phyloP scores from a whole-genome alignment of 2,797 vertebrate species.

The Acomys russatus region DNA sequence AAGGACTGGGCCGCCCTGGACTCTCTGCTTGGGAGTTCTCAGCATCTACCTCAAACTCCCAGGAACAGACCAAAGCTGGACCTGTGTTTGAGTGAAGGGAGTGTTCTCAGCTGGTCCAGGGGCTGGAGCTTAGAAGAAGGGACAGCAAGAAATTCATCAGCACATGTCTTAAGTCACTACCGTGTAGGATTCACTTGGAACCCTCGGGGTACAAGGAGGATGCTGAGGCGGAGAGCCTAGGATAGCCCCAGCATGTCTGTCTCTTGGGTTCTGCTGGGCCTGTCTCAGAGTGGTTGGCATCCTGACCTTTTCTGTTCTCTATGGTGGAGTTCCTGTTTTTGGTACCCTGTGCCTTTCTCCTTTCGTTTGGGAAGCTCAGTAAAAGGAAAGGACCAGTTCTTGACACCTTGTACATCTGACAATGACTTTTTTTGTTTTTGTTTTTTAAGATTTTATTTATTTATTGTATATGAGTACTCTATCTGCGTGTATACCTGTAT shows the following conservation, averaged over 20 bases:
- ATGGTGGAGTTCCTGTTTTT: background rate
- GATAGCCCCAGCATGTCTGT: background rate
- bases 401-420: background rate
- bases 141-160: background rate
- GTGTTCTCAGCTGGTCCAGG: background rate
- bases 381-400: background rate
- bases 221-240: background rate
- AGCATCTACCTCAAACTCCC: background rate
- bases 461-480: too few species aligned
- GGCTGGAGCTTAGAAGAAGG: background rate
- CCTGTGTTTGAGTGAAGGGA: background rate
- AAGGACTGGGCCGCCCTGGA: background rate
- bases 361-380: background rate
- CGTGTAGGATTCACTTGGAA: background rate
- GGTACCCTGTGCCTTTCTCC: background rate
- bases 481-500: too few species aligned
- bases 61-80: background rate
- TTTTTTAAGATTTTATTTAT: too few species aligned
- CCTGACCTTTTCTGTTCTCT: background rate
- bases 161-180: background rate
- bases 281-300: background rate
- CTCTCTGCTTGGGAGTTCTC: background rate
- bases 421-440: background rate
- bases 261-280: background rate
- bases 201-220: background rate